Percentiles rank a stretch among this genome's conserved stretches.
These are phyloP conservation scores for Arenicola marina DNA, from an alignment of 2,888 invertebrate genomes.

Conservation along the genomic window DNA sequence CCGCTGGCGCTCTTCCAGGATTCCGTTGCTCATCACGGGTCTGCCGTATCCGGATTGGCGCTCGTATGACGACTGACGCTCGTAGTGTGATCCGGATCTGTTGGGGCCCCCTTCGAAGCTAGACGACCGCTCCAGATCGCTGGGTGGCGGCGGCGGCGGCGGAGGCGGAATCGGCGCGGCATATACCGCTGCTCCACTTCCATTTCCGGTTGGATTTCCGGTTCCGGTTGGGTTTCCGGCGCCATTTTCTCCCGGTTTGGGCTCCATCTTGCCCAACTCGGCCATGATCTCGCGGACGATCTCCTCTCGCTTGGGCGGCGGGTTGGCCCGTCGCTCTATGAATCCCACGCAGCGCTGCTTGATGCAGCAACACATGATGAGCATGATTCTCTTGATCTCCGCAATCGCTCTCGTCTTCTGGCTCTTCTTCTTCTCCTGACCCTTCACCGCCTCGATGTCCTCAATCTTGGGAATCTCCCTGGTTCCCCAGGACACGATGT, in stretches of 20 bases:
- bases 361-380: slow-evolving; percentile 34
- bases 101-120: background rate
- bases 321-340: slow-evolving; percentile 19
- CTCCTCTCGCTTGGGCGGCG: slow-evolving; percentile 28
- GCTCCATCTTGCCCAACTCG: slow-evolving; percentile 29
- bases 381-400: slow-evolving; percentile 26
- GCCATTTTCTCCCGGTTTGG: background rate
- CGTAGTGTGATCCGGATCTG: background rate
- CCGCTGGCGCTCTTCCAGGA: slow-evolving; percentile 31
- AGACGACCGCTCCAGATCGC: background rate
- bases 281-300: slow-evolving; percentile 36
- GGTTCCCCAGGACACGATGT: slow-evolving; percentile 58
- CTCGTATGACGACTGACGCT: slow-evolving; percentile 6
- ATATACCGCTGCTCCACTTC: background rate
- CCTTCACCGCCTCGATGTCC: slow-evolving; percentile 38
- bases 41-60: slow-evolving; percentile 7
- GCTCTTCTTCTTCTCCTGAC: slow-evolving; percentile 15
- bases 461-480: slow-evolving; percentile 49
- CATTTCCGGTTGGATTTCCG: background rate
- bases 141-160: no score
- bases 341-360: slow-evolving; percentile 30
- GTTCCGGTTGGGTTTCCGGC: background rate
- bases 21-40: slow-evolving; percentile 15
- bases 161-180: background rate
- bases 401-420: slow-evolving; percentile 11